Conservation (phyloP, 2,888 invertebrate genomes). For the Eucera pruinosa region DNA sequence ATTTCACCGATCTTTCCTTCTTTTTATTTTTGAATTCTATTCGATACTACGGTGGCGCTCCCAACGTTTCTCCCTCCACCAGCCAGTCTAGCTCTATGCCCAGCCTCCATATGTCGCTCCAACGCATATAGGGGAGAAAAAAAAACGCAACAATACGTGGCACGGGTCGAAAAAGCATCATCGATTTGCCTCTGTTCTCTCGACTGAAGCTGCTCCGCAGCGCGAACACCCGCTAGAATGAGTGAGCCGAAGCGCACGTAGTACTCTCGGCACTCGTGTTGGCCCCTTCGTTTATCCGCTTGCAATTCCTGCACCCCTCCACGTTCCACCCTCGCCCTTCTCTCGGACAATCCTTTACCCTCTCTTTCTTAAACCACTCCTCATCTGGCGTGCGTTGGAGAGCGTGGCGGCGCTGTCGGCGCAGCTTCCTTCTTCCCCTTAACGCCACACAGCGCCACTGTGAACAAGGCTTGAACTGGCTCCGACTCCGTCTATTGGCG, state of each 20-base stretch:
- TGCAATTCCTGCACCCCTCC: slow-evolving; percentile 64
- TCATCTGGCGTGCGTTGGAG: slow-evolving; percentile 54
- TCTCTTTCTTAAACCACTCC: slow-evolving; percentile 64
- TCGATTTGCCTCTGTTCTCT: slow-evolving; percentile 35
- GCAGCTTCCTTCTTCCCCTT: slow-evolving; percentile 71
- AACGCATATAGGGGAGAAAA: background rate
- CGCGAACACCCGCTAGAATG: slow-evolving; percentile 64
- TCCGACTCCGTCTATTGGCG: slow-evolving; percentile 67
- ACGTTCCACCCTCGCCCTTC: slow-evolving; percentile 61
- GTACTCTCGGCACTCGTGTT: slow-evolving; percentile 69
- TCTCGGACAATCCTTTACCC: slow-evolving; percentile 46
- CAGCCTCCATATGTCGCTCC: slow-evolving; percentile 51
- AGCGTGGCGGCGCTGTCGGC: slow-evolving; percentile 65
- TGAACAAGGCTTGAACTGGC: slow-evolving; percentile 72
- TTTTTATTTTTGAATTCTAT: slow-evolving; percentile 10
- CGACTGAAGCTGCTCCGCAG: slow-evolving; percentile 7
- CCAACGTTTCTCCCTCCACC: slow-evolving; percentile 13
- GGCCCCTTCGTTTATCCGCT: slow-evolving; percentile 65
- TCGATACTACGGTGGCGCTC: slow-evolving; percentile 29
- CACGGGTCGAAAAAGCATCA: slow-evolving; percentile 23
- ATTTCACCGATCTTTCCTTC: background rate
- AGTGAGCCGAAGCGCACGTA: slow-evolving; percentile 62
- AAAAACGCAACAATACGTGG: slow-evolving; percentile 33
- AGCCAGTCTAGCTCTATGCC: background rate
- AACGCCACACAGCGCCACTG: slow-evolving; percentile 65